Evolutionary conservation across 1,140 invertebrate genomes (phyloP), one percentile per base, ranked within the genome.

Genomic region (Formica selysi): DNA sequence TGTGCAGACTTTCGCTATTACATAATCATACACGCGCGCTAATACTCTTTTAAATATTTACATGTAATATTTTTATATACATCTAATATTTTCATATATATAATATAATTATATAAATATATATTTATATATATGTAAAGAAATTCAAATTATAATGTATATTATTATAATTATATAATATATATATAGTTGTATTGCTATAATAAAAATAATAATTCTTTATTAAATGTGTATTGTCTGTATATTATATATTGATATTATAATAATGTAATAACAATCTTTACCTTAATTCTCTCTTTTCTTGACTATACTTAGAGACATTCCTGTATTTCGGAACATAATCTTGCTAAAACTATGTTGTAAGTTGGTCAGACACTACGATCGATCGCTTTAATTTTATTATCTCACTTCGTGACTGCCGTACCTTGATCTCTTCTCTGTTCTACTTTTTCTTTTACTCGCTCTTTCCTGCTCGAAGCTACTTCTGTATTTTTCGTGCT

Each of bases 361-460:
- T 61, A 89, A 87, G 74, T 85, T 59, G 48, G 80, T 51, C 87
- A 85, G 86, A 86, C 71, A 29, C 79, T 89, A 79, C 76, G 70
- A 88, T 92, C 90, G 91, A 90, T 91, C 89, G 87, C 65, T 89
- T 90, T 92, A 90, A 92, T 92, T 92, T 91, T 87, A 92, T 92
- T 92, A 92, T 91, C 86, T 85, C 54, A 59, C 70, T 84, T 89
- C 87, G 85, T 86, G 78, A 91, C 81, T 74, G 29, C 62, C 76
- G 41, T 41, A 65, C 48, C 57, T 83, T 62, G 44, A 67, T 76
- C 73, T 86, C 62, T 6, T 81, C 48, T 44, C 48, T 59, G 71
- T 57, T 41, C 26, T 32, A 16, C 61, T 51, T 67, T 68, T 59
- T 51, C 62, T 76, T 36, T 54, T 32, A 19, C 71, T 76, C 71